A percentile compares a stretch with the other conserved stretches of the same genome.
Evolutionary conservation across 2,113 vertebrate genomes (phyloP).

Genomic region (Neofelis nebulosa): DNA sequence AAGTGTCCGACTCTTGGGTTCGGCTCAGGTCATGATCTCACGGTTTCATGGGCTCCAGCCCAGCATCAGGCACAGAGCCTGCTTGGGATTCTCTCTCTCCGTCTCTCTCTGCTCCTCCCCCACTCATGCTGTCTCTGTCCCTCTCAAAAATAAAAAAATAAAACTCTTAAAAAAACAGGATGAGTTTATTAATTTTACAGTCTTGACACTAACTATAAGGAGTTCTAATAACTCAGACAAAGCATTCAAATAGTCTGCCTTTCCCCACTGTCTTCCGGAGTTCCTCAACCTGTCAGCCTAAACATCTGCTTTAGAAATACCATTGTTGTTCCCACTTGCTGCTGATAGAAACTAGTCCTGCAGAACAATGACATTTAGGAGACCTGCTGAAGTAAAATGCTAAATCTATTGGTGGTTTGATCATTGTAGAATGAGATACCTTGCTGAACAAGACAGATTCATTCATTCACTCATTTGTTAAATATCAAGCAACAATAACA

Average conservation of each 20-base stretch:
- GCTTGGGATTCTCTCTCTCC: too few species aligned
- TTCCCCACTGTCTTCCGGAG: not conserved
- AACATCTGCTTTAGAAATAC: not conserved
- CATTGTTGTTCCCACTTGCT: not conserved
- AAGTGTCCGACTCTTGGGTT: too few species aligned
- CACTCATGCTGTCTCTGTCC: too few species aligned
- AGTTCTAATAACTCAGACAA: not conserved
- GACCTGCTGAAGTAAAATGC: not conserved
- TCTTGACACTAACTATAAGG: constrained; percentile 5
- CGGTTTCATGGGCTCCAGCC: too few species aligned
- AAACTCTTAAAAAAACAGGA: not conserved
- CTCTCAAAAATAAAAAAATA: too few species aligned
- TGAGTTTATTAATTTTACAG: constrained; percentile 5
- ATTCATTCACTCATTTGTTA: not conserved
- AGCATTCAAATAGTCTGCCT: not conserved
- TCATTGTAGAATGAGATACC: not conserved
- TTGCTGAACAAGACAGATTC: not conserved
- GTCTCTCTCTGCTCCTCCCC: too few species aligned
- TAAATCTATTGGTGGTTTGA: not conserved
- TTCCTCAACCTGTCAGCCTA: not conserved
- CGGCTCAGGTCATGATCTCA: too few species aligned
- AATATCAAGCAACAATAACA: not conserved
- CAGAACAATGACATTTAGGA: not conserved
- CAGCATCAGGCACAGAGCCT: too few species aligned
- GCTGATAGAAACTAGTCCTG: not conserved